Percentiles rank a stretch among this genome's conserved stretches.
Conservation (phyloP, 2,113 vertebrate genomes). For the Colistium nudipinnis region DNA sequence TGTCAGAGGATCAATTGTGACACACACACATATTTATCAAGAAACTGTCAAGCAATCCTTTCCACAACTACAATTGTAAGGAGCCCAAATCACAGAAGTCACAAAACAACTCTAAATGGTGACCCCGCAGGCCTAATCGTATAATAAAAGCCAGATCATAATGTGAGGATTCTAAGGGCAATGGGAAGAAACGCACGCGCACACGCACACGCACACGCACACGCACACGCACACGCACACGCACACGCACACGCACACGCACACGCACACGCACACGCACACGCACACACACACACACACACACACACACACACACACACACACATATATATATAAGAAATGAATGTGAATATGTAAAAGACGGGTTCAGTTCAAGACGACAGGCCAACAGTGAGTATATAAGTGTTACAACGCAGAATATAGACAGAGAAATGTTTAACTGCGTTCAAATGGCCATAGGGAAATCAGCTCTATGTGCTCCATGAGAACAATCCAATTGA, state of each 20-base stretch:
- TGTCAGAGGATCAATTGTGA: not conserved
- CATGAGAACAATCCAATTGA: not conserved
- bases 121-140: too few relatives aligned
- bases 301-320: too few relatives aligned
- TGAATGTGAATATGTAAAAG: not conserved
- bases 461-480: not conserved
- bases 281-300: too few relatives aligned
- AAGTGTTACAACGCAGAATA: constrained; percentile 36
- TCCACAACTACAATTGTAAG: not conserved
- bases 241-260: too few relatives aligned
- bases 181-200: too few relatives aligned
- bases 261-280: too few relatives aligned
- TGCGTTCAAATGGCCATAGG: not conserved
- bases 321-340: too few relatives aligned
- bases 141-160: too few relatives aligned
- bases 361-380: constrained; percentile 46
- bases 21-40: not conserved
- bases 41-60: not conserved
- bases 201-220: too few relatives aligned
- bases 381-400: constrained; percentile 55
- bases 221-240: too few relatives aligned
- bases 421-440: not conserved
- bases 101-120: not conserved
- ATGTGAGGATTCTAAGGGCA: not conserved
- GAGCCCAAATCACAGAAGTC: not conserved